Evolutionary conservation across 2,888 invertebrate genomes (phyloP).

Genomic region (Bellardia bayeri): DNA sequence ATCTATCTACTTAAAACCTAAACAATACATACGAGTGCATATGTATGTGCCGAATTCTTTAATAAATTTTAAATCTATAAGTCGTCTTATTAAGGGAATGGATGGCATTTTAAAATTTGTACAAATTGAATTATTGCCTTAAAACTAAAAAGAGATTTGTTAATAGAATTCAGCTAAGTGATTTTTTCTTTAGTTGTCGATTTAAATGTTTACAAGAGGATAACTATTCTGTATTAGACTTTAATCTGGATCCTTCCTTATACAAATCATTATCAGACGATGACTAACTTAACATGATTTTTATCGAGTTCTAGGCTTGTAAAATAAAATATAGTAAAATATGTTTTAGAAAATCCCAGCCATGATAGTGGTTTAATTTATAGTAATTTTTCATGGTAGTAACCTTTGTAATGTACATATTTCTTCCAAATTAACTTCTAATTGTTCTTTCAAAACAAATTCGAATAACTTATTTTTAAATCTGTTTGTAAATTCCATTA

Average conservation of each 20-base stretch:
- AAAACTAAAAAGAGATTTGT: background rate
- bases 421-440: background rate
- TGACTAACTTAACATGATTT: too few relatives aligned
- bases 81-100: background rate
- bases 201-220: too few relatives aligned
- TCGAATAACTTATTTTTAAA: slow-evolving; percentile 17
- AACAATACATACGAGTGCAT: slow-evolving; percentile 5
- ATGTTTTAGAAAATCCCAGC: background rate
- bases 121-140: background rate
- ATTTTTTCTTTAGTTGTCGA: background rate
- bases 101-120: background rate
- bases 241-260: too few relatives aligned
- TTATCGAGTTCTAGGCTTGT: too few relatives aligned
- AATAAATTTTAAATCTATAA: background rate
- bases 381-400: slow-evolving; percentile 14
- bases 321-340: background rate
- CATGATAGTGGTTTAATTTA: slow-evolving; percentile 7
- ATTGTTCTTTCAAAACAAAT: background rate
- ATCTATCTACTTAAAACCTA: slow-evolving; percentile 18
- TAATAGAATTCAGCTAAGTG: background rate
- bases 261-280: too few relatives aligned
- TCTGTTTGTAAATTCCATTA: background rate
- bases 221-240: too few relatives aligned
- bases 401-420: background rate
- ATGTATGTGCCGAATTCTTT: background rate